phyloP scores from a whole-genome alignment of 2,888 invertebrate species.

The Sesia bembeciformis region DNA sequence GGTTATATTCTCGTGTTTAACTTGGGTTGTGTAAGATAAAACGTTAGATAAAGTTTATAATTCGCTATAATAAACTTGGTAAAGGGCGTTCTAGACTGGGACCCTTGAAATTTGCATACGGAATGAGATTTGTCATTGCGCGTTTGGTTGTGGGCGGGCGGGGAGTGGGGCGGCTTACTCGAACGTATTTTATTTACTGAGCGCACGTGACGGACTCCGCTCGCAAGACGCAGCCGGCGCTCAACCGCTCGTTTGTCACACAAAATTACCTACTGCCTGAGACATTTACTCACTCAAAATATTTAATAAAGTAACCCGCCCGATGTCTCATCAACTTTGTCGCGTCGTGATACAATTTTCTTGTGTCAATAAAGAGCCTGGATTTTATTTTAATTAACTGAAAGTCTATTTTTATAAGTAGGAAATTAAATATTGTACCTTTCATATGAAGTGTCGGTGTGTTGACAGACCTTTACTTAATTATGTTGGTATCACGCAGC shows the following conservation, averaged over 20 bases:
- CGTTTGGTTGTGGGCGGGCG: conserved; percentile 25
- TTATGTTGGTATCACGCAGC: not conserved
- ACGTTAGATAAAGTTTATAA: conserved; percentile 15
- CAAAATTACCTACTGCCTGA: conserved; percentile 35
- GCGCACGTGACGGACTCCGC: conserved; percentile 46
- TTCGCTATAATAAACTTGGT: conserved; percentile 28
- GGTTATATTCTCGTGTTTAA: not conserved
- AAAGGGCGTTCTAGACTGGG: conserved; percentile 26
- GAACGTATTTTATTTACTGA: conserved; percentile 53
- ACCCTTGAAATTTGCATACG: conserved; percentile 45
- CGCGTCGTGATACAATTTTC: not conserved
- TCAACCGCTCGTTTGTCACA: conserved; percentile 56
- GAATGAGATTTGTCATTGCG: conserved; percentile 52
- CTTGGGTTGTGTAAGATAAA: conserved; percentile 11
- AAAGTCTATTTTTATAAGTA: no score
- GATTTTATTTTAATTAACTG: no score
- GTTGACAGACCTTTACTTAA: not conserved
- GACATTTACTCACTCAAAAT: conserved; percentile 34
- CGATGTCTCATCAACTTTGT: conserved; percentile 1
- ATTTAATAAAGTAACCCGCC: conserved; percentile 25
- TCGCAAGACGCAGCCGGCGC: conserved; percentile 35
- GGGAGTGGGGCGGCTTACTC: conserved; percentile 22
- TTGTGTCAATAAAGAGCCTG: no score
- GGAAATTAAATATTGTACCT: no score
- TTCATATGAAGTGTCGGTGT: not conserved